Evolutionary conservation across 92 coral and sea anemone genomes (phyloP), one percentile per base, ranked within the genome.

Genomic region (Muricea muricata): DNA sequence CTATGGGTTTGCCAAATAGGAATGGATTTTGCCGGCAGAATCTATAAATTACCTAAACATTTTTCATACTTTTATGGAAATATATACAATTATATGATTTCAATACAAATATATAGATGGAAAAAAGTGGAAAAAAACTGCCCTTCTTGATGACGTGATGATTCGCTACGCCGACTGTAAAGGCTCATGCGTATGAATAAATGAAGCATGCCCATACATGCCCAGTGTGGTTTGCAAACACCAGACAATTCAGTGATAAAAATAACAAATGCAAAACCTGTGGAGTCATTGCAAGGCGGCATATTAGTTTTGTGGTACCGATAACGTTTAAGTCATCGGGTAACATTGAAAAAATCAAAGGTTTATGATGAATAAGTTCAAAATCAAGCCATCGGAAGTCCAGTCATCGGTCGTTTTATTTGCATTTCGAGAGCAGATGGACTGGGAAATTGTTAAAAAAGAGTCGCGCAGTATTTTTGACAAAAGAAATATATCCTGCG

Each of bases 401-500:
- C 68, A 23, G 76, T 80, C 81, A 37, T 65, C 86, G 18, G 24
- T 80, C 46, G 40, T 80, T 40, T 21, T 80, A 17, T 47, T 86
- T 33, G 81, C 87, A 31, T 75, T 83, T 77, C 92, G 78, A 60
- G 58, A 79, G 60, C 33, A 72, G 40, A 54, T 61, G 80, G 90
- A 86, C 84, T 92, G 92, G 92, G 31, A 67, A 4, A 41, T 20
- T 23, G 84, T 92, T 13, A 85, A 91, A 56, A 88, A 75, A 40
- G 83, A 80, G 65, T 81, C 90, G 14, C 68, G 37, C 3, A 17
- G 74, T n/a, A 66, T 67, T 14, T 8, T 84, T 46, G 82, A 92
- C 56, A 84, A 69, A 52, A 90, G 81, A 73, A 34, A 74, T 7
- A 83, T 92, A 6, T 60, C 87, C 9, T 86, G 86, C 48, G 72